Evolutionary conservation across 2,797 vertebrate species (phyloP), one percentile per base, ranked within the genome.

Genomic region (Epinephelus awoara): DNA sequence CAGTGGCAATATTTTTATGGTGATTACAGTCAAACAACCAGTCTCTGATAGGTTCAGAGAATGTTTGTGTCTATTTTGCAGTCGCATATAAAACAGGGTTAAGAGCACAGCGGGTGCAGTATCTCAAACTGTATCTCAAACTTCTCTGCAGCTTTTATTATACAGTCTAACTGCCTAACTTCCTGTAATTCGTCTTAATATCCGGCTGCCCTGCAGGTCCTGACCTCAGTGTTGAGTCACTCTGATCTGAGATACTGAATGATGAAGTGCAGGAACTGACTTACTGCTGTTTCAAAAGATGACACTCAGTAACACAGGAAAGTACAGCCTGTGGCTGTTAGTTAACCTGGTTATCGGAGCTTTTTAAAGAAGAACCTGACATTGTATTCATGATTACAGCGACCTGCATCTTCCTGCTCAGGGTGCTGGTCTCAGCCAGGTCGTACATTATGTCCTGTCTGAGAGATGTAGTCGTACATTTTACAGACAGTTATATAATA

Each of bases 241-340:
- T 46, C 23, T 23, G 15, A 44, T 42, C 21, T 44, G 25, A 44
- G 12, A 75, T 25, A 6, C 1, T 63, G 34, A 46, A 51, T 38
- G 62, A 61, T 25, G 17, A 55, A n/a, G 7, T 23, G 15, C 49
- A 67, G 66, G 49, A 83, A 71, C 27, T 47, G 13, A 67, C 47
- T 51, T 12, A 3, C 4, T 18, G 17, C 9, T 58, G 0, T 18
- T n/a, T 44, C 29, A 54, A 34, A 67, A 47, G 5, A 56, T 4
- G 12, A 21, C 2, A 19, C n/a, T 64, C 5, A 69, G 38, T 13
- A 3, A 29, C 56, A 63, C 50, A 29, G 61, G 27, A 38, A 75
- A 71, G 25, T 6, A 55, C 54, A 73, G 14, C 1, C 1, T 34
- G 7, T 51, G 18, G 17, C 13, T 7, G 4, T 38, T 42, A 42